Evolutionary conservation across 2,113 vertebrate genomes (phyloP).

Genomic region (Etheostoma spectabile): DNA sequence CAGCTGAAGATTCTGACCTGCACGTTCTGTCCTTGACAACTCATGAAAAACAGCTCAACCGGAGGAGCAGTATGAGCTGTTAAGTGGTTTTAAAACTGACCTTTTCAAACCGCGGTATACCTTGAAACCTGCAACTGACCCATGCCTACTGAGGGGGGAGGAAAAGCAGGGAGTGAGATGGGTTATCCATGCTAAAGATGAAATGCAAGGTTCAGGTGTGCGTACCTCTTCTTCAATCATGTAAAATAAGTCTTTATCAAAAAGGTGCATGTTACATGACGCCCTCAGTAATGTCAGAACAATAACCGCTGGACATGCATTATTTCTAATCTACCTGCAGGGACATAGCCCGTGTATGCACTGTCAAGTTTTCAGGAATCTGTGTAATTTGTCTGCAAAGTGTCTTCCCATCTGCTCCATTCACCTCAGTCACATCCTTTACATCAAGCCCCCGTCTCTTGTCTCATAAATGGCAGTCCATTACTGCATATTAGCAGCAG

Average conservation of each 20-base stretch:
- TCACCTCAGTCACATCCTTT: conserved; percentile 75
- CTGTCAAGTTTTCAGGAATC: conserved; percentile 40
- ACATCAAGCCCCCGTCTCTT: conserved; percentile 67
- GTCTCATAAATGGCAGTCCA: conserved; percentile 79
- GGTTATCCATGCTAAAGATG: conserved; percentile 27
- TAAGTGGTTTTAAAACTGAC: no score
- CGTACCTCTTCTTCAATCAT: conserved; percentile 2
- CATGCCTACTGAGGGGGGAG: neutral
- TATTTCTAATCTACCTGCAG: conserved; percentile 10
- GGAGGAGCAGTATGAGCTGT: no score
- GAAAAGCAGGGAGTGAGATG: conserved; percentile 2
- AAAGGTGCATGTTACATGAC: neutral
- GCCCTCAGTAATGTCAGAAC: conserved; percentile 10
- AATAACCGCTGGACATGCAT: conserved; percentile 11
- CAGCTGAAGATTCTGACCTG: no score
- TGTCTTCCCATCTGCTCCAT: conserved; percentile 60
- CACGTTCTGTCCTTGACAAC: no score
- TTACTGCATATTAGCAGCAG: conserved; percentile 80
- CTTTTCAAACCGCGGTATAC: no score
- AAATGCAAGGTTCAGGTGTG: conserved; percentile 19
- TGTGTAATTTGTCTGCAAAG: conserved; percentile 51
- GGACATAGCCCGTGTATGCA: neutral
- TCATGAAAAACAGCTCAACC: no score
- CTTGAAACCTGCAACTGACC: no score
- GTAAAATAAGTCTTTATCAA: conserved; percentile 7